A percentile compares a stretch with the other conserved stretches of the same genome.
These are phyloP conservation scores for Apotomis betuletana DNA, from an alignment of 2,888 invertebrate genomes.

Conservation along the genomic window DNA sequence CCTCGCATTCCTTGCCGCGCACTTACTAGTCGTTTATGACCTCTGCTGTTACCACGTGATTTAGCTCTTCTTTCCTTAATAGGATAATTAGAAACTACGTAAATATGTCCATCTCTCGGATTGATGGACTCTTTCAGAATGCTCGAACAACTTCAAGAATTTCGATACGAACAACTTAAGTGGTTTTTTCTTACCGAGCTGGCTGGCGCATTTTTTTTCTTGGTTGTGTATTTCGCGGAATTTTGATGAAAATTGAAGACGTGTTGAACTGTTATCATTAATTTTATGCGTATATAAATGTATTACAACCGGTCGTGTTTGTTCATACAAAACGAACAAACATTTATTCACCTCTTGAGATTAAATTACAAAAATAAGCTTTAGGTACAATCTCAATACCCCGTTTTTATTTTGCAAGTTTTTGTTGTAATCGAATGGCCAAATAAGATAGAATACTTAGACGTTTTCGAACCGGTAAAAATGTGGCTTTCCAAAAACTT, in stretches of 20 bases:
- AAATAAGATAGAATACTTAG: no score
- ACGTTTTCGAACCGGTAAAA: no score
- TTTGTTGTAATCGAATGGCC: no score
- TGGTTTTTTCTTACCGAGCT: not conserved
- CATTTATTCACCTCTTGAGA: no score
- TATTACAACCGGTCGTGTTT: not conserved
- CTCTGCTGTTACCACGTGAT: conserved; percentile 27
- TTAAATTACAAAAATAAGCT: no score
- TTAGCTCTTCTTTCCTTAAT: conserved; percentile 14
- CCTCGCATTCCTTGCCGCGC: conserved; percentile 65
- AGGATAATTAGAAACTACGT: conserved; percentile 2
- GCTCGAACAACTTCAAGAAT: not conserved
- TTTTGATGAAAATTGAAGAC: not conserved
- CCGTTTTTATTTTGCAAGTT: no score
- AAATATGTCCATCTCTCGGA: not conserved
- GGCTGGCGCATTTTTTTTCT: not conserved
- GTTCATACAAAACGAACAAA: no score
- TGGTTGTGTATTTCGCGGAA: not conserved
- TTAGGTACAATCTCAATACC: no score
- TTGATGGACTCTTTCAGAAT: not conserved
- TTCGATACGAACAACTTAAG: not conserved
- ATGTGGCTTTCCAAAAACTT: no score
- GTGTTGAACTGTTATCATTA: not conserved
- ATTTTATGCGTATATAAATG: not conserved
- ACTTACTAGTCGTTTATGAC: conserved; percentile 50